Percentiles rank a stretch among this genome's conserved stretches.
Evolutionary conservation across 2,797 vertebrate species (phyloP).

Genomic region (Tiaroga cobitis): DNA sequence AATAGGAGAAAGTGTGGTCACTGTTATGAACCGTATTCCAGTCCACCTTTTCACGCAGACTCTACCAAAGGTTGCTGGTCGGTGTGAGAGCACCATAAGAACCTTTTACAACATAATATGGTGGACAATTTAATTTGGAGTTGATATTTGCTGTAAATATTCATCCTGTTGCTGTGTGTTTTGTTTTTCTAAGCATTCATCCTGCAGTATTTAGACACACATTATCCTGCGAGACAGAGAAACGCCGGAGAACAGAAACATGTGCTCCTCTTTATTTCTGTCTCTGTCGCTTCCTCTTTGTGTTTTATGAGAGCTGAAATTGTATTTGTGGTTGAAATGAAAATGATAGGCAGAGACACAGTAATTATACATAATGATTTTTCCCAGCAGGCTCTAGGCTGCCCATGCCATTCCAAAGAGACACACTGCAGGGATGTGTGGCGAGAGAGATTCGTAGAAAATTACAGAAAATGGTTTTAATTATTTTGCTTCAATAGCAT

Average conservation of each 20-base stretch:
- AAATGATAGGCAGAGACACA: slow-evolving; percentile 48
- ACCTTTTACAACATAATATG: background rate
- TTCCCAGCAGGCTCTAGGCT: slow-evolving; percentile 45
- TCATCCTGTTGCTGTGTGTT: background rate
- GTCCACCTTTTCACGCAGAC: background rate
- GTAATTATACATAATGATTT: slow-evolving; percentile 61
- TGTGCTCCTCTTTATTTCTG: background rate
- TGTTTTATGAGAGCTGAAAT: slow-evolving; percentile 56
- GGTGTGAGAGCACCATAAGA: background rate
- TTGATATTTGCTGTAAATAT: slow-evolving; percentile 2
- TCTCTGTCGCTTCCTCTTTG: slow-evolving; percentile 40
- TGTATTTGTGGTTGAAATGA: slow-evolving; percentile 56
- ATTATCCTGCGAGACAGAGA: background rate
- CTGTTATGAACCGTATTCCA: background rate
- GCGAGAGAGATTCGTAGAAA: slow-evolving; percentile 37
- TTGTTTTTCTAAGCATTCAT: background rate
- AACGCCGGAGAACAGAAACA: background rate
- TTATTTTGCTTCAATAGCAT: slow-evolving; percentile 48
- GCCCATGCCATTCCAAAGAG: slow-evolving; percentile 44
- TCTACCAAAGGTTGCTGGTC: background rate
- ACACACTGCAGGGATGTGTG: slow-evolving; percentile 21
- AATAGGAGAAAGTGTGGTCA: background rate
- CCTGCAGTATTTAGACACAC: background rate
- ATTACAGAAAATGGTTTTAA: slow-evolving; percentile 58
- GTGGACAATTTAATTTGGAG: background rate